Percentiles rank a stretch among this genome's conserved stretches.
Evolutionary conservation across 2,797 vertebrate genomes (phyloP).

Genomic region (Takifugu rubripes): DNA sequence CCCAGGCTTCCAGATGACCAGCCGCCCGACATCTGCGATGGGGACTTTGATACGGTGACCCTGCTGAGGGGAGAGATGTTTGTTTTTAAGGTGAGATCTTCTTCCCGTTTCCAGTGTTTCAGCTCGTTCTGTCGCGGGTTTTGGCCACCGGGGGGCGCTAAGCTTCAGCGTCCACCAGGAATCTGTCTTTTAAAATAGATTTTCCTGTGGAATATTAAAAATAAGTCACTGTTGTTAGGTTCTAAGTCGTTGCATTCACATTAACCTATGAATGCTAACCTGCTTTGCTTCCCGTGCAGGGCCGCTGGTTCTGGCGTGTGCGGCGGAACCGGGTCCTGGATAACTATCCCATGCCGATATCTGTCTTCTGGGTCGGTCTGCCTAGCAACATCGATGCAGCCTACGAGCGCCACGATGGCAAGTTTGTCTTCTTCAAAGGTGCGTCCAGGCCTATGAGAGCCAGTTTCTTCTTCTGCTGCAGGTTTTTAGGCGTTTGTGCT

Average conservation of each 20-base stretch:
- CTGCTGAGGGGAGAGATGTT: slow-evolving; percentile 97
- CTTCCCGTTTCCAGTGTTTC: no score
- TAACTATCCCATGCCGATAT: slow-evolving; percentile 96
- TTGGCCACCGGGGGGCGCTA: no score
- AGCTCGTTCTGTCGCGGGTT: no score
- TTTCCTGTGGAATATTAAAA: no score
- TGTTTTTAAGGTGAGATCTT: slow-evolving; percentile 88
- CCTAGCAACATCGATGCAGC: slow-evolving; percentile 90
- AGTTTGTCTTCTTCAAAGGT: slow-evolving; percentile 98
- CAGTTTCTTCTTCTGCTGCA: no score
- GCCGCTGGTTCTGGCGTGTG: slow-evolving; percentile 98
- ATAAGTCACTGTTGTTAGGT: no score
- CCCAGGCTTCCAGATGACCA: slow-evolving; percentile 80
- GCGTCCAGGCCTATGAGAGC: neutral
- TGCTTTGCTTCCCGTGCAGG: slow-evolving; percentile 67
- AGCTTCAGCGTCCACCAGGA: no score
- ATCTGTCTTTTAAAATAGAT: no score
- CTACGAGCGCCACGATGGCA: slow-evolving; percentile 93
- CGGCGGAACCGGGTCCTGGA: slow-evolving; percentile 91
- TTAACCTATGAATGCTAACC: neutral
- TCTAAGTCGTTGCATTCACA: no score
- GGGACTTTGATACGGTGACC: slow-evolving; percentile 90
- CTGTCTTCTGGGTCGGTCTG: slow-evolving; percentile 93
- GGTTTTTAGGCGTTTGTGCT: no score
- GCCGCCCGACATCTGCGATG: slow-evolving; percentile 88